A percentile compares a stretch with the other conserved stretches of the same genome.
Conservation (phyloP, 1,140 invertebrate species). For the Neomicropteryx cornuta region DNA sequence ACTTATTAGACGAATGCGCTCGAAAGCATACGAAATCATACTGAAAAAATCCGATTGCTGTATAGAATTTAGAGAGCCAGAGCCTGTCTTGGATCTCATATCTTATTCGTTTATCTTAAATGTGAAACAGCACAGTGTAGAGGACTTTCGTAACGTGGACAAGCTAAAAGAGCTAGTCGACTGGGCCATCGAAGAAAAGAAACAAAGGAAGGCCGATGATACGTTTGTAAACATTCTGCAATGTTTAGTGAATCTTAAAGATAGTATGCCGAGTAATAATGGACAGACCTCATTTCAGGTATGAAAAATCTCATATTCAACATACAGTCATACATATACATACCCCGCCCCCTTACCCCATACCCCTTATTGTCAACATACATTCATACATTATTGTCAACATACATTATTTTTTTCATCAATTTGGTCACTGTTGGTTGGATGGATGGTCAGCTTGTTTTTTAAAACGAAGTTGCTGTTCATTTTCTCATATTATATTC, state of each 20-base stretch:
- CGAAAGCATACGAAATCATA: slow-evolving; percentile 10
- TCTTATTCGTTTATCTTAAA: slow-evolving; percentile 10
- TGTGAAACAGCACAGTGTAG: slow-evolving; percentile 9
- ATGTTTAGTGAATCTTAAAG: slow-evolving; percentile 10
- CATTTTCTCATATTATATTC: too few species aligned
- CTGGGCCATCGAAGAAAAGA: slow-evolving; percentile 12
- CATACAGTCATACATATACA: not conserved
- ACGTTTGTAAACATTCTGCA: slow-evolving; percentile 10
- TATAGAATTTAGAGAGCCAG: slow-evolving; percentile 6
- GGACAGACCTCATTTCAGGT: slow-evolving; percentile 12
- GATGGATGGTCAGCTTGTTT: too few species aligned
- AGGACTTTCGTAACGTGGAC: slow-evolving; percentile 10
- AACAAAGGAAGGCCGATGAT: slow-evolving; percentile 4
- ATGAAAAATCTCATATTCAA: not conserved
- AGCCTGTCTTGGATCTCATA: slow-evolving; percentile 12
- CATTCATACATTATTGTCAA: not conserved
- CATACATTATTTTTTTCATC: not conserved
- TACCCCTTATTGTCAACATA: too few species aligned
- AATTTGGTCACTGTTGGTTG: too few species aligned
- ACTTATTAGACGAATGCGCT: slow-evolving; percentile 8
- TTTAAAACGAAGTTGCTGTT: too few species aligned
- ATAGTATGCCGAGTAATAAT: slow-evolving; percentile 8
- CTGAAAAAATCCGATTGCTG: slow-evolving; percentile 9
- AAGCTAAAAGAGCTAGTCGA: slow-evolving; percentile 12
- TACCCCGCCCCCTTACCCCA: too few species aligned